Conservation (phyloP, 2,888 invertebrate genomes). For the Pemphredon lugubris region DNA sequence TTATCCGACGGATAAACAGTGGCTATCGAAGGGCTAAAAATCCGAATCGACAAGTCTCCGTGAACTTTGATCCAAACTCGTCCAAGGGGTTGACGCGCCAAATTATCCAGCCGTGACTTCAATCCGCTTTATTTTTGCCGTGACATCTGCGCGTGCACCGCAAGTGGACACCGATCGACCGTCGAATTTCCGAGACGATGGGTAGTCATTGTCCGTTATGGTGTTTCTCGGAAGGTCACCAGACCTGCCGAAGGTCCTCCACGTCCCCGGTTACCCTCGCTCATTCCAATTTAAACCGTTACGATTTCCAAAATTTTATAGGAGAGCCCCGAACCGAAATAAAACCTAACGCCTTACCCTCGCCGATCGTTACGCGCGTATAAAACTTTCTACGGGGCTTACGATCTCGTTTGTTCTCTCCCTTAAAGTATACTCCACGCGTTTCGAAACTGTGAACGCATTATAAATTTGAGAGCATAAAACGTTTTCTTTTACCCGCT, state of each 20-base stretch:
- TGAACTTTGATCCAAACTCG: too few species aligned
- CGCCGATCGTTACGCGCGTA: not conserved
- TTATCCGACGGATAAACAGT: too few species aligned
- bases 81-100: too few species aligned
- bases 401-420: too few species aligned
- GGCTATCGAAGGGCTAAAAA: too few species aligned
- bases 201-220: constrained; percentile 53
- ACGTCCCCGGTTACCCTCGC: not conserved
- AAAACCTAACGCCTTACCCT: constrained; percentile 5
- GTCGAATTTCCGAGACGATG: constrained; percentile 55
- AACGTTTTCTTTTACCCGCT: too few species aligned
- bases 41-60: too few species aligned
- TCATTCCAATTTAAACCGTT: constrained; percentile 59
- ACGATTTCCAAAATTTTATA: constrained; percentile 56
- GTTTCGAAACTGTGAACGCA: too few species aligned
- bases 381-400: too few species aligned
- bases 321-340: constrained; percentile 15
- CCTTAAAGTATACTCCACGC: too few species aligned
- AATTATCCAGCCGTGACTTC: too few species aligned
- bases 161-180: constrained; percentile 50
- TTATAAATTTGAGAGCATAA: too few species aligned
- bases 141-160: constrained; percentile 12
- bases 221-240: constrained; percentile 64
- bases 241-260: constrained; percentile 50
- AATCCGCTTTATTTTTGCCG: not conserved